These are phyloP conservation scores for Umimayanthus chanpuru DNA, from an alignment of 92 coral and sea anemone species.

Conservation along the genomic window DNA sequence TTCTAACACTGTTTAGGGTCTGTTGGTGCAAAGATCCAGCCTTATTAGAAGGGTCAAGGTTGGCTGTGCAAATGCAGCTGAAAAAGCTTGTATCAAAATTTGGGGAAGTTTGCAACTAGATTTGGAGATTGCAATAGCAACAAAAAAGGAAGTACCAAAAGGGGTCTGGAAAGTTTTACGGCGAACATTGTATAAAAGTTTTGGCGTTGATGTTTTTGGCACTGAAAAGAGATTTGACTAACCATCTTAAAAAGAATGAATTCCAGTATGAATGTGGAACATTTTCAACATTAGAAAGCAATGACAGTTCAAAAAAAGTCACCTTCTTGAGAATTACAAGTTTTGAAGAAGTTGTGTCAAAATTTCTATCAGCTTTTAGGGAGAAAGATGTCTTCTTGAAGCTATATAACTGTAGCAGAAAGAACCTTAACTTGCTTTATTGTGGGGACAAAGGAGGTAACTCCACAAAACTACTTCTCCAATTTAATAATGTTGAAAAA, in stretches of 20 bases:
- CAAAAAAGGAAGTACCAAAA: neutral
- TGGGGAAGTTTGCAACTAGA: neutral
- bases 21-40: neutral
- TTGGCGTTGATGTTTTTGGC: neutral
- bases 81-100: neutral
- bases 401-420: neutral
- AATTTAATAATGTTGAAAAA: slow-evolving; percentile 1
- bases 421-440: neutral
- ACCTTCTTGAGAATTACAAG: neutral
- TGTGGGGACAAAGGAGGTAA: slow-evolving; percentile 11
- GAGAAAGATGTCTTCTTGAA: neutral
- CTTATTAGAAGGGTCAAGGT: neutral
- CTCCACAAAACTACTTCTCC: slow-evolving; percentile 7
- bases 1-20: neutral
- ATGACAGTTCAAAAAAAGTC: neutral
- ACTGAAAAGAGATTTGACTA: neutral
- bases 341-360: neutral
- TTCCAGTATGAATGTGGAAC: slow-evolving; percentile 6
- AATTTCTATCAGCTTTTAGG: neutral
- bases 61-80: neutral
- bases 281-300: neutral
- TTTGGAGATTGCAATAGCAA: neutral
- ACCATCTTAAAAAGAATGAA: neutral
- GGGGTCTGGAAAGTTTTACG: neutral
- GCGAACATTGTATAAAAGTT: neutral